Evolutionary conservation across 2,888 invertebrate genomes (phyloP).

Genomic region (Drosophila nigricruria): DNA sequence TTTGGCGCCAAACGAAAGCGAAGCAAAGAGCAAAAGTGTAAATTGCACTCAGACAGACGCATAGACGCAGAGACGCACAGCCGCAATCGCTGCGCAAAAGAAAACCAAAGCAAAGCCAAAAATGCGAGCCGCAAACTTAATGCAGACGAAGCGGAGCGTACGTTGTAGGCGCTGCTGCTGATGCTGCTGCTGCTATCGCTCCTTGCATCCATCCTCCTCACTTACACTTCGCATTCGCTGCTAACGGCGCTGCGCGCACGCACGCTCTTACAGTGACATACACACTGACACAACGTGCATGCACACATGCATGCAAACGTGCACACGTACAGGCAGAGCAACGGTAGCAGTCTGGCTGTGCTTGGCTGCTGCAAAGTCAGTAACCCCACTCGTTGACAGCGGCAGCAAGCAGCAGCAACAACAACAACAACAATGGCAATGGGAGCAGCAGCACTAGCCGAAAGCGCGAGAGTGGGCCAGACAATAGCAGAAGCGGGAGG

Average conservation of each 20-base stretch:
- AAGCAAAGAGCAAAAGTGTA: slow-evolving; percentile 58
- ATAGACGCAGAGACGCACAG: not conserved
- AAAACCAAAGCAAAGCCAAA: slow-evolving; percentile 41
- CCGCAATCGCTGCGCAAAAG: slow-evolving; percentile 28
- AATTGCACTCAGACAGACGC: slow-evolving; percentile 32
- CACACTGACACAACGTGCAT: slow-evolving; percentile 1
- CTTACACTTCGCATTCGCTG: slow-evolving; percentile 44
- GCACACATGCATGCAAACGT: not conserved
- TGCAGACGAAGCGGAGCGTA: slow-evolving; percentile 39
- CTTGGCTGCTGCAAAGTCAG: slow-evolving; percentile 79
- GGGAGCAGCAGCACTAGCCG: slow-evolving; percentile 31
- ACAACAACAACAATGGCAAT: slow-evolving; percentile 27
- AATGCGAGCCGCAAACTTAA: slow-evolving; percentile 52
- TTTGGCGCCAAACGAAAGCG: slow-evolving; percentile 74
- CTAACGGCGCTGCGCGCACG: slow-evolving; percentile 46
- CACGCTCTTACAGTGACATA: slow-evolving; percentile 55
- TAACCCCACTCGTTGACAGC: slow-evolving; percentile 76
- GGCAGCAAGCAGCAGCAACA: slow-evolving; percentile 35
- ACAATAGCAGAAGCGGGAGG: slow-evolving; percentile 38
- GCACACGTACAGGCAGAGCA: slow-evolving; percentile 31
- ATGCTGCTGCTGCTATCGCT: slow-evolving; percentile 22
- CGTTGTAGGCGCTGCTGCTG: slow-evolving; percentile 26
- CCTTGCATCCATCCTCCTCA: slow-evolving; percentile 33
- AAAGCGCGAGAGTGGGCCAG: slow-evolving; percentile 42
- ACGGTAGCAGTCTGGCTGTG: slow-evolving; percentile 53